Base-by-base conservation (phyloP, 1,140 invertebrate species). In the Carcinoscorpius rotundicauda region DNA sequence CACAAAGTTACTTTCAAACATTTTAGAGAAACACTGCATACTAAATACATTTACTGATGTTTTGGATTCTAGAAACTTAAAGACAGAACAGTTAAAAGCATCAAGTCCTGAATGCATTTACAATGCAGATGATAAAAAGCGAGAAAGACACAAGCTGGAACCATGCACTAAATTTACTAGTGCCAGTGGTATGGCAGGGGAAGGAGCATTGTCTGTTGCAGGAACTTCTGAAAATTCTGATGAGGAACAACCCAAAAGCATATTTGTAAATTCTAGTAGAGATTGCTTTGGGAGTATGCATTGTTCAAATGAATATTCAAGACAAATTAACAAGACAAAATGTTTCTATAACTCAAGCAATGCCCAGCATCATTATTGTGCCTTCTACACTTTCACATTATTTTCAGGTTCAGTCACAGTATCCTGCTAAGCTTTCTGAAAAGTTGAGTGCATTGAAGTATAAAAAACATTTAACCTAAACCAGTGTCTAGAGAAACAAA, bases 381-480 rank as follows among this genome's bases (percentile, higher is more conserved):
- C 66, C 66, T 29, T 29, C 29, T 29, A 29, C 29, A 10, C 60
- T 62, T 51, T 58, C 63, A 58, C 29, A 61, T n/a, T 58, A 62
- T 49, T 49, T 69, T 53, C 5, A 58, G 61, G 8, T 62, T 61
- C 3, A 29, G 53, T 48, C 61, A 63, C 53, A 59, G 52, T 59
- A 58, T 29, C 29, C 29, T 10, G 58, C 6, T 50, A 8, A 10
- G 4, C 6, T 49, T 63, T n/a, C 9, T 49, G 11, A 53, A 61
- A 50, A 11, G 52, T 53, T 51, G 8, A 52, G 8, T 6, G 49
- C 63, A 60, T 64, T 67, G 65, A 80, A 80, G 73, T 81, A 81
- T 73, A 80, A 81, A 75, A 71, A 73, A 60, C n/a, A 78, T 80
- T 72, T 79, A 80, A 70, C 78, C 78, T 59, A 80, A 79, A 73